Conservation (phyloP, 2,113 vertebrate genomes). For the Gymnarchus niloticus region DNA sequence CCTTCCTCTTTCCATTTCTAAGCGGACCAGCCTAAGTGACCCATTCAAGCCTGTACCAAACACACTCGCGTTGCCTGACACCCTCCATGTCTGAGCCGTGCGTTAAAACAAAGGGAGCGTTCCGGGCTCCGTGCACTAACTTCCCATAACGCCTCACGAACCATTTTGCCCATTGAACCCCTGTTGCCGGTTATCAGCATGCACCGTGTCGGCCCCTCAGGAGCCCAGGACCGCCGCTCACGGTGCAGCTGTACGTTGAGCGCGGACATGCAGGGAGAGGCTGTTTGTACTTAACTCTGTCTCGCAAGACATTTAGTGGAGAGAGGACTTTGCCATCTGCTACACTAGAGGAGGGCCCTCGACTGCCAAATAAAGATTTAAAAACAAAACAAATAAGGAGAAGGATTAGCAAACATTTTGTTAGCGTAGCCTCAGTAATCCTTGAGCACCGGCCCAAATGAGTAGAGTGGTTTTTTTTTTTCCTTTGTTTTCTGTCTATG, state of each 20-base stretch:
- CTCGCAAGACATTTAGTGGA: not conserved
- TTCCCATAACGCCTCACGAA: no score
- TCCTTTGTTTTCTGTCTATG: not conserved
- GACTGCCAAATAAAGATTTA: constrained; percentile 17
- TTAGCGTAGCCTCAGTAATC: not conserved
- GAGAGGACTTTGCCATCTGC: constrained; percentile 12
- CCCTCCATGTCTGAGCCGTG: not conserved
- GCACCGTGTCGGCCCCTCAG: no score
- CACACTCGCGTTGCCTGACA: not conserved
- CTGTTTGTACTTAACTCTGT: constrained; percentile 1
- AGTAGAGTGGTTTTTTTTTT: not conserved
- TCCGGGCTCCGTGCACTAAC: no score
- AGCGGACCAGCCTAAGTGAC: no score
- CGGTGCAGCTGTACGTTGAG: not conserved
- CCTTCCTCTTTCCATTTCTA: not conserved
- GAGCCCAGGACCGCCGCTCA: not conserved
- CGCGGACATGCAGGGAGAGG: not conserved
- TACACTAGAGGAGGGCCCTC: not conserved
- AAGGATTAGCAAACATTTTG: not conserved
- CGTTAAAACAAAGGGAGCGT: not conserved
- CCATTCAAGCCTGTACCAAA: not conserved
- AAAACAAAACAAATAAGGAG: constrained; percentile 5
- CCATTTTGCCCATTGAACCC: not conserved
- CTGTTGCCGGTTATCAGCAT: not conserved
- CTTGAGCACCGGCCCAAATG: not conserved